These are phyloP conservation scores for Drosophila ambigua DNA, from an alignment of 1,140 invertebrate species.

Conservation along the genomic window DNA sequence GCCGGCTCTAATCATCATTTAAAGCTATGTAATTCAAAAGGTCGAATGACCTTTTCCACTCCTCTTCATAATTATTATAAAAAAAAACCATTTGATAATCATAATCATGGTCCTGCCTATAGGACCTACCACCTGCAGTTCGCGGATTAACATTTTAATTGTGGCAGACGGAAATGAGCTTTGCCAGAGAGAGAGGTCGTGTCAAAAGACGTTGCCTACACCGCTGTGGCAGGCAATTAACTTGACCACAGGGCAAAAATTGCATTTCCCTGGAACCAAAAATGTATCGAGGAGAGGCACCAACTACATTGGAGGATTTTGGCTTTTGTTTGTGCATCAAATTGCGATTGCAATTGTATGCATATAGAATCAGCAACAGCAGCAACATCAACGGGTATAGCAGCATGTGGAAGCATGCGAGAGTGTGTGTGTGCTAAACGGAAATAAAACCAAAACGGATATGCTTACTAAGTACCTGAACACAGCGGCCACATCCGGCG, in stretches of 20 bases:
- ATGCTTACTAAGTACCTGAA: slow-evolving; percentile 78
- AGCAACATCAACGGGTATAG: slow-evolving; percentile 1
- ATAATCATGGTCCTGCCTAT: slow-evolving; percentile 33
- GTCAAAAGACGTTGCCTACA: slow-evolving; percentile 18
- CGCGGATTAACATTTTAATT: slow-evolving; percentile 71
- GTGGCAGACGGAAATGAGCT: slow-evolving; percentile 70
- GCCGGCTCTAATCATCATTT: too few relatives aligned
- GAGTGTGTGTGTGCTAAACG: slow-evolving; percentile 39
- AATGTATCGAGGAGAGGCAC: slow-evolving; percentile 5
- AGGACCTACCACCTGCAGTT: slow-evolving; percentile 28
- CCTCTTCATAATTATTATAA: slow-evolving; percentile 5
- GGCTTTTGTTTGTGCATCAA: slow-evolving; percentile 77
- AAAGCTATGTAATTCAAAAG: too few relatives aligned
- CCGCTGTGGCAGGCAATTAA: slow-evolving; percentile 27
- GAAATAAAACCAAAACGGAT: slow-evolving; percentile 82
- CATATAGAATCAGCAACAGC: slow-evolving; percentile 46
- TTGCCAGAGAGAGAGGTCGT: slow-evolving; percentile 6
- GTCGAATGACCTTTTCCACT: too few relatives aligned
- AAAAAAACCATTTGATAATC: slow-evolving; percentile 20
- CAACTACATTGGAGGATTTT: slow-evolving; percentile 15
- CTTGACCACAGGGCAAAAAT: slow-evolving; percentile 39
- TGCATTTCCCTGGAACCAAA: slow-evolving; percentile 34
- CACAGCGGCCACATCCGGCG: slow-evolving; percentile 74
- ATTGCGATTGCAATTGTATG: slow-evolving; percentile 71
- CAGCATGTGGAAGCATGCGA: slow-evolving; percentile 7